Conservation (phyloP, 2,888 invertebrate genomes). For the Xylophagus ater region DNA sequence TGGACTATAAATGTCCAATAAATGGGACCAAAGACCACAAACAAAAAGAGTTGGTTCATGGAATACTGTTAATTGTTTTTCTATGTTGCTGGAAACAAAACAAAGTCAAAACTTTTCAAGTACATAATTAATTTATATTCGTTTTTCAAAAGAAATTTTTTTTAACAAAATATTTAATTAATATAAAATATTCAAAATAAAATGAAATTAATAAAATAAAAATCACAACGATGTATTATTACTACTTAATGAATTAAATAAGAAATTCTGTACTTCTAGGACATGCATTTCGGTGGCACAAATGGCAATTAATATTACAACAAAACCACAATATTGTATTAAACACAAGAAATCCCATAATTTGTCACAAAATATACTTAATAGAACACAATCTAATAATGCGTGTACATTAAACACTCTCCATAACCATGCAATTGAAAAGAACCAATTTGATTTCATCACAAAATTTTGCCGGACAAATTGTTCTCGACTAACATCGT, state of each 20-base stretch:
- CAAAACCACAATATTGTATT: slow-evolving; percentile 60
- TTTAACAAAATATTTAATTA: too few species aligned
- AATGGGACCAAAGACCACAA: too few species aligned
- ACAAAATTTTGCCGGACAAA: slow-evolving; percentile 46
- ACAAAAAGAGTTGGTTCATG: too few species aligned
- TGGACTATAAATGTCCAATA: too few species aligned
- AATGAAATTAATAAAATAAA: too few species aligned
- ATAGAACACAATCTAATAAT: slow-evolving; percentile 57
- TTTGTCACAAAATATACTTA: slow-evolving; percentile 72
- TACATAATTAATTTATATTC: too few species aligned
- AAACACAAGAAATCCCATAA: slow-evolving; percentile 63
- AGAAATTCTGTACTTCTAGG: slow-evolving; percentile 46
- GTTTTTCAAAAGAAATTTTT: too few species aligned
- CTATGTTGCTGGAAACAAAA: too few species aligned
- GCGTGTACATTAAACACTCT: slow-evolving; percentile 69
- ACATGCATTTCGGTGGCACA: slow-evolving; percentile 64
- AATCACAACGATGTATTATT: slow-evolving; percentile 39
- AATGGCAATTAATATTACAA: slow-evolving; percentile 53
- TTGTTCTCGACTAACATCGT: slow-evolving; percentile 44
- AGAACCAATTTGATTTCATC: slow-evolving; percentile 63
- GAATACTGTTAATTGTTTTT: too few species aligned
- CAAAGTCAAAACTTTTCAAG: too few species aligned
- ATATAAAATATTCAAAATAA: too few species aligned
- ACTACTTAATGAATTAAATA: slow-evolving; percentile 40
- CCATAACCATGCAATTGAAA: slow-evolving; percentile 63